Evolutionary conservation across 1,140 invertebrate genomes (phyloP), one percentile per base, ranked within the genome.

Genomic region (Tetramorium alpestre): DNA sequence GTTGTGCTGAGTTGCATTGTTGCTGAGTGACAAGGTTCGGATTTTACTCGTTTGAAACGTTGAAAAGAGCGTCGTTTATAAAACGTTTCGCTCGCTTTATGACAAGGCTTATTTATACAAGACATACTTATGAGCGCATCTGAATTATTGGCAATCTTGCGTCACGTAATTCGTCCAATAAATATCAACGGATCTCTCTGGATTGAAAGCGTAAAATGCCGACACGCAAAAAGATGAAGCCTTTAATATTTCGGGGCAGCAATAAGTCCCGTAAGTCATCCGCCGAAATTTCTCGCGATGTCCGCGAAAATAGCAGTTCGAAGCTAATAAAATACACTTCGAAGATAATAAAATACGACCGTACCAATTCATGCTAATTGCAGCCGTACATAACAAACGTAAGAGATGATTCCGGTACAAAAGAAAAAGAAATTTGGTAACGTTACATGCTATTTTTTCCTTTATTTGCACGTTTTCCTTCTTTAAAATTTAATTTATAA

Each of bases 191-290:
- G 13, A n/a, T 33, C 44, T 7, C 4, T 47, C 41, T 11, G 18
- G 5, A 41, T n/a, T 4, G 47, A 60, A 75, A 38, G 44, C 54
- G 25, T 72, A 47, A 58, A 84, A 49, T 4, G 41, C 18, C 51
- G 67, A 44, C 22, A 11, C 49, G 33, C 7, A 2, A 70, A 81
- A 67, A 69, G 33, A 44, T 18, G 25, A 73, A n/a, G 13, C 41
- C 18, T 80, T 78, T 81, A 81, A 69, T 81, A 70, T 65, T 67
- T 47, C 33, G 33, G 4, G 22, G 18, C 10, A 7, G 16, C 16
- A 13, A 28, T 13, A 10, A 8, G 18, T 69, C 8, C 38, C 33
- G 8, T 80, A 54, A 54, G 47, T 81, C 58, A 77, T 62, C 22
- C 7, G 22, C 2, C 49, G 16, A 81, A 81, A 62, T 70, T 56